Base-by-base conservation (phyloP, 2,113 vertebrate genomes). In the Tenebrosternarchus preto region DNA sequence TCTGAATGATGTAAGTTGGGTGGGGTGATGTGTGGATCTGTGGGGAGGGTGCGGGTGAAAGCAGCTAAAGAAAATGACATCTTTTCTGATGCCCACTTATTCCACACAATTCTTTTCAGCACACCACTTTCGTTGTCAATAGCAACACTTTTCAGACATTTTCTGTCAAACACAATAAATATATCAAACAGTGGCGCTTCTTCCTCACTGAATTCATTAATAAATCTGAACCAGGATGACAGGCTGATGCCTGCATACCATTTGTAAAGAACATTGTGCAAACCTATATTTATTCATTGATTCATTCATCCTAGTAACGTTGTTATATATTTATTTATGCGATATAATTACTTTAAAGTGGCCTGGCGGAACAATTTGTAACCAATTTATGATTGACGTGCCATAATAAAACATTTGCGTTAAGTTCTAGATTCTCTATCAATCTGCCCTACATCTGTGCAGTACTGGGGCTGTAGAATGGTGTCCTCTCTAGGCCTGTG, bases 311-410 rank as follows among this genome's bases (percentile, higher is more conserved):
- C 53, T 67, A 17, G 56, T 19, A 43, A 27, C 63, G 19, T 9
- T 31, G 55, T 59, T 81, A 76, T 85, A 50, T 85, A 77, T 82
- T 82, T 83, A 83, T 79, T 82, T 83, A 78, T 46, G 57, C 53
- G 63, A 71, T 70, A 82, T 87, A 85, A 85, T 87, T 85, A 80
- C 80, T 78, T 80, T 43, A 82, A 83, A 85, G 80, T 83, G 76
- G 64, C 27, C 59, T 85, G 78, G 69, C 57, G 82, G 81, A 61
- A 84, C 83, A 83, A 78, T 84, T 83, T 86, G 78, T 82, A 73
- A 66, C 50, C 27, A 33, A 79, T 86, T 76, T 84, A 74, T 81
- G 81, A 84, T 84, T 87, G 80, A 84, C 76, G 68, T 66, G 36
- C 59, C 16, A 50, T 73, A 31, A 85, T 80, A 78, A 81, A 82